These are phyloP conservation scores for Synchiropus splendidus DNA, from an alignment of 2,113 vertebrate genomes.

Conservation along the genomic window DNA sequence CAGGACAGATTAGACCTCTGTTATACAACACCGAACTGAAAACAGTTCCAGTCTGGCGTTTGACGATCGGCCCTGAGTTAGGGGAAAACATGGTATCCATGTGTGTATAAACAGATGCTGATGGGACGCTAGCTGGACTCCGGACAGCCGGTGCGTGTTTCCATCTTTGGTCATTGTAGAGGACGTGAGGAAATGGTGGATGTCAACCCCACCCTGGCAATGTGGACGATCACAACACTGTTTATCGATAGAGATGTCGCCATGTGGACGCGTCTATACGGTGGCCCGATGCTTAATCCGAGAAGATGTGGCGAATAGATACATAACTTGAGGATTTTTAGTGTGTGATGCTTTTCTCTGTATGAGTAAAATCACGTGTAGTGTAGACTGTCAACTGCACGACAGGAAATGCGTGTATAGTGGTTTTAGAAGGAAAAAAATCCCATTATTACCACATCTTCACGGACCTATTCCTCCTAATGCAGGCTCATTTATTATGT, in stretches of 20 bases:
- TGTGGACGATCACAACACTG: not conserved
- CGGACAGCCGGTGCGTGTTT: conserved; percentile 13
- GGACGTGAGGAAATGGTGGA: conserved; percentile 15
- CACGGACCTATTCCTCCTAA: too few relatives aligned
- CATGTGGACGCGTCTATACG: not conserved
- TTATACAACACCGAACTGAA: not conserved
- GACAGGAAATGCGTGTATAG: not conserved
- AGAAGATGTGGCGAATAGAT: too few relatives aligned
- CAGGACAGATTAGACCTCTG: not conserved
- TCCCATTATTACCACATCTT: not conserved
- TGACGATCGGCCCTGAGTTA: not conserved
- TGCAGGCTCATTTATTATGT: not conserved
- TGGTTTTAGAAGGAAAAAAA: not conserved
- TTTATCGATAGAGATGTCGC: not conserved
- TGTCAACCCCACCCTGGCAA: conserved; percentile 28
- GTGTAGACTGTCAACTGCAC: not conserved
- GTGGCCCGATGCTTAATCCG: too few relatives aligned
- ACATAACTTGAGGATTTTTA: too few relatives aligned
- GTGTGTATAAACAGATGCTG: conserved; percentile 13
- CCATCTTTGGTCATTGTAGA: conserved; percentile 44
- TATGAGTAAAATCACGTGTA: not conserved
- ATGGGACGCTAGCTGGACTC: conserved; percentile 15
- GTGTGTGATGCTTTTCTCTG: too few relatives aligned
- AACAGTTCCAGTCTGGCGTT: not conserved
- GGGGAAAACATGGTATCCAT: not conserved